Conservation (phyloP, 2,113 vertebrate species). For the Cariama cristata region DNA sequence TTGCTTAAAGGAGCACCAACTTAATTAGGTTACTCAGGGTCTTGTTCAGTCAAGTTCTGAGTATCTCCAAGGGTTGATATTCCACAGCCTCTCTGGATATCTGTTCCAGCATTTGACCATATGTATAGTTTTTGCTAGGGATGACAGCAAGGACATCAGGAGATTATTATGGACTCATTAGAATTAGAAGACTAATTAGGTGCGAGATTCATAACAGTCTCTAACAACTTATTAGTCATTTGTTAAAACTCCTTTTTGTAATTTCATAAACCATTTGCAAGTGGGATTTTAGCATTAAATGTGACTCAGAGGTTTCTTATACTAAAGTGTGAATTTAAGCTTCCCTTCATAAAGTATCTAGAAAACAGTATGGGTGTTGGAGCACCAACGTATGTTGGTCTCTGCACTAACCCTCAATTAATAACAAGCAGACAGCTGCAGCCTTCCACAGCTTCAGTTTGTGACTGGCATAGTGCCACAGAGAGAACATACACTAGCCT, state of each 20-base stretch:
- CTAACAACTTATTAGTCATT: not conserved
- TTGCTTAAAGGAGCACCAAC: not conserved
- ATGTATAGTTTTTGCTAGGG: not conserved
- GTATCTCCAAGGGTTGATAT: not conserved
- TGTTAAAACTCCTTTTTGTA: not conserved
- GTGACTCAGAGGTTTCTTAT: not conserved
- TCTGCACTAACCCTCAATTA: slow-evolving; percentile 8
- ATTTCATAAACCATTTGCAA: not conserved
- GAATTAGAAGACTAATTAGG: not conserved
- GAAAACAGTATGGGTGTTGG: not conserved
- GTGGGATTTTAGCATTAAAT: not conserved
- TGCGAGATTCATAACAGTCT: not conserved
- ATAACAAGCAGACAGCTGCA: slow-evolving; percentile 49
- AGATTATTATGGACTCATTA: not conserved
- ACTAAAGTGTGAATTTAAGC: not conserved
- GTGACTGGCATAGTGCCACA: slow-evolving; percentile 4
- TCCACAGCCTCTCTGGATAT: not conserved
- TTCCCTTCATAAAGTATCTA: slow-evolving; percentile 20
- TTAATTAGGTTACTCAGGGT: not conserved
- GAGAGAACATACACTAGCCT: not conserved
- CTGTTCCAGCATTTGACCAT: not conserved
- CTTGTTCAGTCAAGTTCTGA: not conserved
- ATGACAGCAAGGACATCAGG: not conserved
- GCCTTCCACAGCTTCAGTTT: slow-evolving; percentile 11
- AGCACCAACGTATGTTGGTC: not conserved